These are phyloP conservation scores for Yponomeuta malinellus DNA, from an alignment of 2,888 invertebrate genomes.

Conservation along the genomic window DNA sequence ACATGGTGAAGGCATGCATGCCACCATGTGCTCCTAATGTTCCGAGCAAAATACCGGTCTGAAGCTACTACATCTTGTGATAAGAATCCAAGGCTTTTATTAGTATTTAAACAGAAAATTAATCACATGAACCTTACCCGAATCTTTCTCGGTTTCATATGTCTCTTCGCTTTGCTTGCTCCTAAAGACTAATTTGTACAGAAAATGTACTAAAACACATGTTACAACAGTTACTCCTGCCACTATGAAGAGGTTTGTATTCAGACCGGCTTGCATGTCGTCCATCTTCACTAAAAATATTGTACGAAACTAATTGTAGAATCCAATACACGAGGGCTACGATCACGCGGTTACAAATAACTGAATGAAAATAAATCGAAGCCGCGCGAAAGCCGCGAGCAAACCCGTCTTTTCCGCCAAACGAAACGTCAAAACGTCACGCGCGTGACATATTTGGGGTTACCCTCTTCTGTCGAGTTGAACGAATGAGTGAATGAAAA, in stretches of 20 bases:
- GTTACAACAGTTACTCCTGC: conserved; percentile 45
- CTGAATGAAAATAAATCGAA: conserved; percentile 16
- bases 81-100: background rate
- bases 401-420: conserved; percentile 7
- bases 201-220: conserved; percentile 55
- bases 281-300: conserved; percentile 66
- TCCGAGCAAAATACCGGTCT: background rate
- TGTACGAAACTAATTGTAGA: conserved; percentile 31
- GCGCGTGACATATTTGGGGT: conserved; percentile 1
- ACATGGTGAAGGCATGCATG: conserved; percentile 20
- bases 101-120: background rate
- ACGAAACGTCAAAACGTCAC: conserved; percentile 11
- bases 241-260: conserved; percentile 43
- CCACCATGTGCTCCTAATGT: background rate
- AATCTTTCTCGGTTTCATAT: conserved; percentile 51
- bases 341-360: conserved; percentile 56
- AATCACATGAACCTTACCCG: conserved; percentile 34
- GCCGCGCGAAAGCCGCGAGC: conserved; percentile 14
- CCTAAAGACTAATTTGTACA: conserved; percentile 55
- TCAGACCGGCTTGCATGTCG: conserved; percentile 54
- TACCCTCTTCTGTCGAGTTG: too few relatives aligned
- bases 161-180: conserved; percentile 53
- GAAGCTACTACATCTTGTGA: background rate
- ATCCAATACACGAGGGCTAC: conserved; percentile 35
- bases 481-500: too few relatives aligned